Percentiles rank a stretch among this genome's conserved stretches.
Evolutionary conservation across 2,113 vertebrate genomes (phyloP).

Genomic region (Urocolius indicus): DNA sequence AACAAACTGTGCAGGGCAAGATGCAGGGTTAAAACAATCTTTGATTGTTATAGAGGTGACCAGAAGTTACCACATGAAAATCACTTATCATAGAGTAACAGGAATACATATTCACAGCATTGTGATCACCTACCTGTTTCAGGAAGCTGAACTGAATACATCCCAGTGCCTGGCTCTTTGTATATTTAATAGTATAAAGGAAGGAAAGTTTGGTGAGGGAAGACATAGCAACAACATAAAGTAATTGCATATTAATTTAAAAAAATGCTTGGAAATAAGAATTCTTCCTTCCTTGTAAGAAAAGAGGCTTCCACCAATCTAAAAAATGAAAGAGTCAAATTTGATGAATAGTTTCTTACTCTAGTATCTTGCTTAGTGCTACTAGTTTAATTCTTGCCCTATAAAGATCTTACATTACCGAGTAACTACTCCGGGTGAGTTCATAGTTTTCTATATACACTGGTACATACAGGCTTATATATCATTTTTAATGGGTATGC

Average conservation of each 20-base stretch:
- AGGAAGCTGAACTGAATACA: not conserved
- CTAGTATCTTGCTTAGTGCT: not conserved
- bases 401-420: not conserved
- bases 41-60: not conserved
- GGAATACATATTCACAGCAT: not conserved
- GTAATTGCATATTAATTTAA: not conserved
- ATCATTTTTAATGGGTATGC: not conserved
- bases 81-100: not conserved
- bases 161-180: not conserved
- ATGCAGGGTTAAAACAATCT: not conserved
- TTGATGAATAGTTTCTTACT: not conserved
- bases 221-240: not conserved
- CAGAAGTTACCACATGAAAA: not conserved
- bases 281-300: not conserved
- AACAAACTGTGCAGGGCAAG: not conserved
- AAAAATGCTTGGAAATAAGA: not conserved
- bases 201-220: not conserved
- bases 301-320: not conserved
- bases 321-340: accelerated
- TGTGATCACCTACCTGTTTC: not conserved
- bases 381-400: not conserved
- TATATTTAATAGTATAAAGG: not conserved
- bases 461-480: not conserved
- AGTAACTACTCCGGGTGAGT: not conserved
- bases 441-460: not conserved